Conservation (phyloP, 2,797 vertebrate genomes). For the Thunnus albacares region DNA sequence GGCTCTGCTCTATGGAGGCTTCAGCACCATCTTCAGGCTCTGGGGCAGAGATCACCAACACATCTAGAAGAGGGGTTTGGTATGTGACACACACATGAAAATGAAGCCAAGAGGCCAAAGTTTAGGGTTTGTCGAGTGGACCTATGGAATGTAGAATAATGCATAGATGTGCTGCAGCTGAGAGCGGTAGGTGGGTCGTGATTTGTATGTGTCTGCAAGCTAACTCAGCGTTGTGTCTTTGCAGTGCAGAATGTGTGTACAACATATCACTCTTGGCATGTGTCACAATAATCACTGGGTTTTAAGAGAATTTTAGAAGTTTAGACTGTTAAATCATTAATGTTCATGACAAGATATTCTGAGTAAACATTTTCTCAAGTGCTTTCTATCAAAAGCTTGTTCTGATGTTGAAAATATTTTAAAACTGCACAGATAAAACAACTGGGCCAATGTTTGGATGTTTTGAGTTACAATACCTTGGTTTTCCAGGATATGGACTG, state of each 20-base stretch:
- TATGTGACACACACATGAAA: conserved; percentile 80
- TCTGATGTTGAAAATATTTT: conserved; percentile 16
- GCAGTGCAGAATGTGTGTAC: conserved; percentile 1
- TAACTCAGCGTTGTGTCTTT: not conserved
- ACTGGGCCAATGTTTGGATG: not conserved
- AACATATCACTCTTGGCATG: conserved; percentile 25
- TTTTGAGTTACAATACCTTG: not conserved
- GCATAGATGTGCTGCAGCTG: conserved; percentile 44
- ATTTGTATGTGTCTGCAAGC: conserved; percentile 13
- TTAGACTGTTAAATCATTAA: conserved; percentile 29
- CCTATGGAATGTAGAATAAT: conserved; percentile 71
- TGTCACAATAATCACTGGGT: not conserved
- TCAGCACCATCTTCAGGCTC: conserved; percentile 48
- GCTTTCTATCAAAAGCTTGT: conserved; percentile 2
- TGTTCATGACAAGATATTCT: conserved; percentile 28
- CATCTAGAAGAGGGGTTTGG: conserved; percentile 71
- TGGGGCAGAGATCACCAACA: conserved; percentile 62
- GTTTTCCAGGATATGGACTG: not conserved
- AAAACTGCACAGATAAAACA: not conserved
- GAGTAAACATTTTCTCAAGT: conserved; percentile 31
- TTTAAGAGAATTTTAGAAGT: conserved; percentile 18
- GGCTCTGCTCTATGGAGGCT: conserved; percentile 42
- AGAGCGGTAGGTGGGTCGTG: not conserved
- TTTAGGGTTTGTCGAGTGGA: conserved; percentile 60
- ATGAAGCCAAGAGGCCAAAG: conserved; percentile 70